A percentile compares a stretch with the other conserved stretches of the same genome.
Evolutionary conservation across 2,888 invertebrate genomes (phyloP).

Genomic region (Torymus aiolomorphi): DNA sequence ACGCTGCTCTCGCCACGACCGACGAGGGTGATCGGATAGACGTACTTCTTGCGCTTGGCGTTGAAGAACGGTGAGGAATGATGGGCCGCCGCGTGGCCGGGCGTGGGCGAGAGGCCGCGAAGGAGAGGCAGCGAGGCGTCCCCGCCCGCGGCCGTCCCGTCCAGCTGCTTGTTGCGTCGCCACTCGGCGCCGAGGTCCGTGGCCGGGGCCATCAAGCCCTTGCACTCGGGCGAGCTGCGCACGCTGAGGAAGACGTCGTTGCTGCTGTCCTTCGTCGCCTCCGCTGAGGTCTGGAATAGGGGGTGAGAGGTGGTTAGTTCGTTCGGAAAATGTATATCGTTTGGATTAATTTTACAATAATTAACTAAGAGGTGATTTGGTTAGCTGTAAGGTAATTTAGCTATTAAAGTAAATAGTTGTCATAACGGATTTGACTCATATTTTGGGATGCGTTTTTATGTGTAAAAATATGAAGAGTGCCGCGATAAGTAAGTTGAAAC

Average conservation of each 20-base stretch:
- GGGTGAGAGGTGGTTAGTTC: constrained; percentile 61
- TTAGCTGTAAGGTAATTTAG: too few species aligned
- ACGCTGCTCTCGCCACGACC: constrained; percentile 79
- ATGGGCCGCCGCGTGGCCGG: constrained; percentile 49
- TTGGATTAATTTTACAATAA: background rate
- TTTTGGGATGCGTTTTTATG: too few species aligned
- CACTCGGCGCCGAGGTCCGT: constrained; percentile 72
- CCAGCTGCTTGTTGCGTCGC: constrained; percentile 65
- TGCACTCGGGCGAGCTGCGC: constrained; percentile 72
- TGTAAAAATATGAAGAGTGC: too few species aligned
- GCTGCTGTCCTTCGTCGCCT: constrained; percentile 66
- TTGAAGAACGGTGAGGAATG: constrained; percentile 77
- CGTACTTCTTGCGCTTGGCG: constrained; percentile 80
- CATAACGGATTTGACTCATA: too few species aligned
- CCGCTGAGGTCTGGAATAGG: constrained; percentile 36
- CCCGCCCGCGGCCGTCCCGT: constrained; percentile 48
- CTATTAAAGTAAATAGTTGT: too few species aligned
- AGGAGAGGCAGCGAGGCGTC: constrained; percentile 80
- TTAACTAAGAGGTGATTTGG: too few species aligned
- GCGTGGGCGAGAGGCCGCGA: constrained; percentile 75
- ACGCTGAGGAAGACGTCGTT: constrained; percentile 72
- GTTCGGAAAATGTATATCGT: constrained; percentile 8
- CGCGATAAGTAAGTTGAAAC: too few species aligned
- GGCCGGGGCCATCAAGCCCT: constrained; percentile 72
- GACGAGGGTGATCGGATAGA: constrained; percentile 79